These are phyloP conservation scores for Calephelis virginiensis DNA, from an alignment of 1,140 invertebrate genomes.

Conservation along the genomic window DNA sequence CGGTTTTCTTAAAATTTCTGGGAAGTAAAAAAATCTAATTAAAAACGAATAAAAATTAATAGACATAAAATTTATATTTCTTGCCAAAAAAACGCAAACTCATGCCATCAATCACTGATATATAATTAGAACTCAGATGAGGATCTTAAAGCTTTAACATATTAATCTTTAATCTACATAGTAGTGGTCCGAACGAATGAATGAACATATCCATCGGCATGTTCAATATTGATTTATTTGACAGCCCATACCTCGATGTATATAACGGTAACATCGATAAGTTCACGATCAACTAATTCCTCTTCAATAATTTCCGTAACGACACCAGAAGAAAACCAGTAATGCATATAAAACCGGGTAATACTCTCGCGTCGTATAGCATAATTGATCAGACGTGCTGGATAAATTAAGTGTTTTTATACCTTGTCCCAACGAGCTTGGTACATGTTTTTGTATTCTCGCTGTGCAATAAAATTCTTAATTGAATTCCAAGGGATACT, in stretches of 20 bases:
- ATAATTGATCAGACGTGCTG: constrained; percentile 57
- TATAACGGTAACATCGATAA: constrained; percentile 46
- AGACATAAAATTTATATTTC: background rate
- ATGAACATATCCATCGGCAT: constrained; percentile 37
- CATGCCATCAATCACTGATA: constrained; percentile 6
- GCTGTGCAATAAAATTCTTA: constrained; percentile 48
- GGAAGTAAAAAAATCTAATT: too few species aligned
- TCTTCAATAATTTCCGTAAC: constrained; percentile 39
- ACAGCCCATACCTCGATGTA: constrained; percentile 30
- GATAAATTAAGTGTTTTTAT: constrained; percentile 57
- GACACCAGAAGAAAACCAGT: constrained; percentile 42
- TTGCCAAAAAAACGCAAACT: background rate
- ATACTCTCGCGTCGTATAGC: constrained; percentile 44
- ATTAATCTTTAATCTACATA: constrained; percentile 17
- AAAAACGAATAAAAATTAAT: too few species aligned
- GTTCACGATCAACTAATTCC: constrained; percentile 48
- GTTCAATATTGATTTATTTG: constrained; percentile 41
- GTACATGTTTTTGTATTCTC: constrained; percentile 52
- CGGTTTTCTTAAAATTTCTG: too few species aligned
- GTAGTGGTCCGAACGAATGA: constrained; percentile 26
- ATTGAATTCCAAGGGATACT: constrained; percentile 43
- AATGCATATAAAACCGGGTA: constrained; percentile 47
- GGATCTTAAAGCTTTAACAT: constrained; percentile 12
- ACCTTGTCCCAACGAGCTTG: constrained; percentile 41
- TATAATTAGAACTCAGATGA: constrained; percentile 14